These are phyloP conservation scores for Euwallacea fornicatus DNA, from an alignment of 1,140 invertebrate species.

Conservation along the genomic window DNA sequence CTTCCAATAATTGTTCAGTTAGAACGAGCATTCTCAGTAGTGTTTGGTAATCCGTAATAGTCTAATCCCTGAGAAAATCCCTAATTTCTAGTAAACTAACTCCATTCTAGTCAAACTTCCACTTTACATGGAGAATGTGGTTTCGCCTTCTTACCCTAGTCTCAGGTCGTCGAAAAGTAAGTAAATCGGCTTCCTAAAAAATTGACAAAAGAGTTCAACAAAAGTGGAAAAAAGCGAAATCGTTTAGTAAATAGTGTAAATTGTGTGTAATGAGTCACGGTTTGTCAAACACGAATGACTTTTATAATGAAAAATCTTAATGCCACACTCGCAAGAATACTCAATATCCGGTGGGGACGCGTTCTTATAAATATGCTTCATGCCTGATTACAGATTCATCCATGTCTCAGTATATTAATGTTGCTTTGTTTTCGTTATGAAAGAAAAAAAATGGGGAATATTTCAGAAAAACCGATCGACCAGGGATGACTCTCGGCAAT, in stretches of 20 bases:
- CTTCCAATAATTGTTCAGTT: too few species aligned
- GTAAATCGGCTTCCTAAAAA: not conserved
- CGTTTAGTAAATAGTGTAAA: slow-evolving; percentile 20
- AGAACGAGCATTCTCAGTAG: too few species aligned
- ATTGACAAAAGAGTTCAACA: not conserved
- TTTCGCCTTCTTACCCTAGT: too few species aligned
- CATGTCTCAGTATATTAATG: slow-evolving; percentile 31
- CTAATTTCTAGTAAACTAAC: too few species aligned
- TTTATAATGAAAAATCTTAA: slow-evolving; percentile 32
- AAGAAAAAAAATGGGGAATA: not conserved
- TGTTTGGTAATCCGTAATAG: too few species aligned
- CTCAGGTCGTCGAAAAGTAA: not conserved
- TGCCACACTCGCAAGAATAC: slow-evolving; percentile 22
- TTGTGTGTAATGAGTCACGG: slow-evolving; percentile 17
- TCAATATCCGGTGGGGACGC: slow-evolving; percentile 20
- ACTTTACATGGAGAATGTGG: too few species aligned
- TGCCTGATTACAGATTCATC: slow-evolving; percentile 27
- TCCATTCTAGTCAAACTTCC: too few species aligned
- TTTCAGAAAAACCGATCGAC: not conserved
- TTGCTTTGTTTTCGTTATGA: slow-evolving; percentile 20
- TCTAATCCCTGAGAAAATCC: too few species aligned
- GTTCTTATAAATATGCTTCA: slow-evolving; percentile 28
- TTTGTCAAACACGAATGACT: slow-evolving; percentile 27
- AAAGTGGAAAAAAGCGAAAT: slow-evolving; percentile 2
- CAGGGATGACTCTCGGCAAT: not conserved